These are phyloP conservation scores for Cariama cristata DNA, from an alignment of 2,113 vertebrate genomes.

Conservation along the genomic window DNA sequence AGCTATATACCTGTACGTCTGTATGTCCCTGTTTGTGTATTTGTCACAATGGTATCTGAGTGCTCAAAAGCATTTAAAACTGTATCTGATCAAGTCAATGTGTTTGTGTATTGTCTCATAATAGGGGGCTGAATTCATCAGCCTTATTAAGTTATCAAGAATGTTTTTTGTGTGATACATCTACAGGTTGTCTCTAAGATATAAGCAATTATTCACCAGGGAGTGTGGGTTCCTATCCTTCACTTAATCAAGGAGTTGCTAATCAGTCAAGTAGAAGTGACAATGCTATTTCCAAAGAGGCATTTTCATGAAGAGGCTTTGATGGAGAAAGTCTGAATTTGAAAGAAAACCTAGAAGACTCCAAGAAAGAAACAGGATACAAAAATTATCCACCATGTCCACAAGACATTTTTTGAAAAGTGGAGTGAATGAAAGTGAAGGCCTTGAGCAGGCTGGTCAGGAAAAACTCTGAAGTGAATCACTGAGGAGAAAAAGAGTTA, in stretches of 20 bases:
- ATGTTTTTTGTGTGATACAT: neutral
- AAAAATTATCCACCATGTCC: neutral
- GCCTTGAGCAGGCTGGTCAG: neutral
- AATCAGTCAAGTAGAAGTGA: neutral
- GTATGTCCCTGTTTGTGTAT: neutral
- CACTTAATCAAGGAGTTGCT: neutral
- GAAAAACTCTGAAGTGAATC: neutral
- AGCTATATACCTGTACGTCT: neutral
- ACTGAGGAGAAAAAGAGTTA: neutral
- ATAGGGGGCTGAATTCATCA: neutral
- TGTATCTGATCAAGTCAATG: neutral
- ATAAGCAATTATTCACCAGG: neutral
- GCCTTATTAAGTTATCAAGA: neutral
- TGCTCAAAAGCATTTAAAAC: neutral
- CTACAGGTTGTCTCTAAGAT: neutral
- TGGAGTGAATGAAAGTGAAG: neutral
- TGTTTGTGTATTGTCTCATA: neutral
- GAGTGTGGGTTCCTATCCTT: neutral
- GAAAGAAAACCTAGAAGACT: neutral
- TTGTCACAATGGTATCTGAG: neutral
- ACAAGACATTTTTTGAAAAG: neutral
- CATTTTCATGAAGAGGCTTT: neutral
- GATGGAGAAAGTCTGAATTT: neutral
- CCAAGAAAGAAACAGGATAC: neutral
- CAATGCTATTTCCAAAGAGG: neutral